These are phyloP conservation scores for Protonibea diacanthus DNA, from an alignment of 2,797 vertebrate genomes.

Conservation along the genomic window DNA sequence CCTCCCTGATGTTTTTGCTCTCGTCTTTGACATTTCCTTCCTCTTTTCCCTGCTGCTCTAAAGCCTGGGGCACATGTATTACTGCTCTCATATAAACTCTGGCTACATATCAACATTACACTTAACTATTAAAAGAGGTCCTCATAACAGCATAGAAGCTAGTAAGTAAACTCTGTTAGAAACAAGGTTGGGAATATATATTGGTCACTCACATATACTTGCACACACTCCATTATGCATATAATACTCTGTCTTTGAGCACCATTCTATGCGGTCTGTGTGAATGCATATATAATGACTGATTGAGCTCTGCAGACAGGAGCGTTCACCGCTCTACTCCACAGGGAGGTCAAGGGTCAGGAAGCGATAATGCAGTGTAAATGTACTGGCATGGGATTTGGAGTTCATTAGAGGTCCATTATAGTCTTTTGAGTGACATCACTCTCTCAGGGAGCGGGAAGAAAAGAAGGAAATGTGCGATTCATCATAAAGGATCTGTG, in stretches of 20 bases:
- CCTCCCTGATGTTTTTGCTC: slow-evolving; percentile 14
- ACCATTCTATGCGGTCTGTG: slow-evolving; percentile 29
- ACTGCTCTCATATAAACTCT: slow-evolving; percentile 33
- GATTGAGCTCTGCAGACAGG: slow-evolving; percentile 59
- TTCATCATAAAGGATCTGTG: slow-evolving; percentile 40
- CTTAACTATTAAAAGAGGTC: slow-evolving; percentile 21
- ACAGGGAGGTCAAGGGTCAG: slow-evolving; percentile 77
- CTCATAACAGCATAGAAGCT: slow-evolving; percentile 7
- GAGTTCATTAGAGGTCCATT: slow-evolving; percentile 83
- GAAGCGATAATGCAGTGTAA: slow-evolving; percentile 79
- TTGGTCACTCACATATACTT: slow-evolving; percentile 28
- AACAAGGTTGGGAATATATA: neutral
- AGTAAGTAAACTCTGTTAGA: slow-evolving; percentile 28
- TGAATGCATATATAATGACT: slow-evolving; percentile 67
- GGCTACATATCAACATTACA: slow-evolving; percentile 25
- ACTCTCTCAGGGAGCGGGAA: slow-evolving; percentile 61
- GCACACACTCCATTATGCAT: slow-evolving; percentile 38
- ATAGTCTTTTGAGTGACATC: slow-evolving; percentile 78
- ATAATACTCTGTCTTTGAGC: slow-evolving; percentile 17
- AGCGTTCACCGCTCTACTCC: slow-evolving; percentile 64
- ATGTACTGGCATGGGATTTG: slow-evolving; percentile 73
- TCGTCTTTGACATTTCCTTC: slow-evolving; percentile 45
- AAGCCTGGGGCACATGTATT: slow-evolving; percentile 34
- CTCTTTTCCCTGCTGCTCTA: slow-evolving; percentile 18
- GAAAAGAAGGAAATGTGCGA: slow-evolving; percentile 28